phyloP scores from a whole-genome alignment of 2,888 invertebrate genomes.

The Brassicogethes aeneus region DNA sequence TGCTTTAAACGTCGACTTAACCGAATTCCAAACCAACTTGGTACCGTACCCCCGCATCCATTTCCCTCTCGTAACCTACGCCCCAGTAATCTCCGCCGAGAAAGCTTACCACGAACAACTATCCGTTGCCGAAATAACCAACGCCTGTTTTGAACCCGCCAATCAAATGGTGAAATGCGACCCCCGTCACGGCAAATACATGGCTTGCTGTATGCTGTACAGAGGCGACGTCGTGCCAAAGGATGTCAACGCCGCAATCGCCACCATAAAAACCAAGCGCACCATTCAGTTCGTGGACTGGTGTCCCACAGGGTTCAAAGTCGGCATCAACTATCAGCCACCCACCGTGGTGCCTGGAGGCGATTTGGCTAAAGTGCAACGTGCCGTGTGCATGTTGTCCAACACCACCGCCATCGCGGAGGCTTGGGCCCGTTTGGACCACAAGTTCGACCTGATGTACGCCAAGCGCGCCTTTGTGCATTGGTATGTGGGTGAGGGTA shows the following conservation, averaged over 20 bases:
- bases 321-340: constrained; percentile 89
- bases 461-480: constrained; percentile 95
- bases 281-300: constrained; percentile 90
- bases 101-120: constrained; percentile 92
- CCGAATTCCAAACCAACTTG: constrained; percentile 92
- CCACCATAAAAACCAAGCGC: constrained; percentile 90
- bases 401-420: constrained; percentile 95
- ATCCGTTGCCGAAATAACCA: constrained; percentile 87
- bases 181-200: constrained; percentile 86
- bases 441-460: constrained; percentile 95
- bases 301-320: constrained; percentile 77
- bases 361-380: constrained; percentile 88
- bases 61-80: constrained; percentile 88
- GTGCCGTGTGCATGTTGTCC: constrained; percentile 97
- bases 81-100: constrained; percentile 88
- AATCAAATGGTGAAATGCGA: constrained; percentile 96
- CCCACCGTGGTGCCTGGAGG: constrained; percentile 94
- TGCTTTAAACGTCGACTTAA: constrained; percentile 87
- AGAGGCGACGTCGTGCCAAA: constrained; percentile 64
- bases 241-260: constrained; percentile 92
- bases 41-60: constrained; percentile 95
- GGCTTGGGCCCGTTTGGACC: constrained; percentile 93
- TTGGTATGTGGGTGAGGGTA: constrained; percentile 86
- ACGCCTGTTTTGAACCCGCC: constrained; percentile 91
- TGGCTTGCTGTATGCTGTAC: constrained; percentile 94